phyloP scores from a whole-genome alignment of 2,888 invertebrate species.

The Apodemia duryi region DNA sequence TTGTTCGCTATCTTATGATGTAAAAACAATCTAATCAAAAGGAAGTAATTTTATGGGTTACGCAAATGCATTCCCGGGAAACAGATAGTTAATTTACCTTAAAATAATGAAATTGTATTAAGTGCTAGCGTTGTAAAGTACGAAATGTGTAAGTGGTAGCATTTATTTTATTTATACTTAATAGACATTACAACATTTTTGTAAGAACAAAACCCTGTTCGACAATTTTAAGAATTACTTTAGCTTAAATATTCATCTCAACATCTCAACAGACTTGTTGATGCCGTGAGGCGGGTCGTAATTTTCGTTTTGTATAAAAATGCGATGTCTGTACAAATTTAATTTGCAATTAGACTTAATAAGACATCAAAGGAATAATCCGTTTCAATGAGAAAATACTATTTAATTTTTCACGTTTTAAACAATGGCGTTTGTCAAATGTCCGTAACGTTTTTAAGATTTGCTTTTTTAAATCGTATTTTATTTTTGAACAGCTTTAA shows the following conservation, averaged over 20 bases:
- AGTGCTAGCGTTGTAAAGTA: too few species aligned
- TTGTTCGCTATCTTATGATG: too few species aligned
- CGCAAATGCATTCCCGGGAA: too few species aligned
- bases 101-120: too few species aligned
- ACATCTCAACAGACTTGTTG: slow-evolving; percentile 5
- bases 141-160: too few species aligned
- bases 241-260: slow-evolving; percentile 10
- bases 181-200: too few species aligned
- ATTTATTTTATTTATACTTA: too few species aligned
- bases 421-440: background rate
- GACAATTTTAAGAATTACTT: background rate
- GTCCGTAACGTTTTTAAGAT: slow-evolving; percentile 5
- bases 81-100: too few species aligned
- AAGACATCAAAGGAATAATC: slow-evolving; percentile 13
- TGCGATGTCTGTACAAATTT: slow-evolving; percentile 11
- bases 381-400: slow-evolving; percentile 8
- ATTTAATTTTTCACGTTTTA: slow-evolving; percentile 12
- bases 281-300: slow-evolving; percentile 11
- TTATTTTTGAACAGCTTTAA: background rate
- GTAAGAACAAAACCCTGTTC: background rate
- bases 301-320: slow-evolving; percentile 15
- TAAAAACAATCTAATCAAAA: too few species aligned
- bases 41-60: too few species aligned
- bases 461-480: slow-evolving; percentile 1
- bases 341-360: slow-evolving; percentile 15